Percentiles rank a stretch among this genome's conserved stretches.
Conservation (phyloP, 2,888 invertebrate species). For the Melanophora roralis region DNA sequence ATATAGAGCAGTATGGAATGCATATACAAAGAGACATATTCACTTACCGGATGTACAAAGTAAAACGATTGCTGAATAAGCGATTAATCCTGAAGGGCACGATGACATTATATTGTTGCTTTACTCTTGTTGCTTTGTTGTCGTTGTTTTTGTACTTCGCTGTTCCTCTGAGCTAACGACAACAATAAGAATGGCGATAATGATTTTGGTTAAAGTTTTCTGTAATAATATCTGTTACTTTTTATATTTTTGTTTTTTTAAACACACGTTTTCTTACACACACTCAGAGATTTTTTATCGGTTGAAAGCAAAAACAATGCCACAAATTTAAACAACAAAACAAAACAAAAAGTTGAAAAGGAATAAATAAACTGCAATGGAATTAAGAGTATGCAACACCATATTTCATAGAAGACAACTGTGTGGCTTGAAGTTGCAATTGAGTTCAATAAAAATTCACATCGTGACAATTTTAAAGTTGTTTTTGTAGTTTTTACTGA, state of each 20-base stretch:
- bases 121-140: conserved; percentile 14
- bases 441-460: conserved; percentile 42
- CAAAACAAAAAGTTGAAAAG: neutral
- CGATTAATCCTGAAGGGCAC: conserved; percentile 75
- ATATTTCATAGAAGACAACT: conserved; percentile 19
- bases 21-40: conserved; percentile 53
- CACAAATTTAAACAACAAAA: conserved; percentile 8
- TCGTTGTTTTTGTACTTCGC: neutral
- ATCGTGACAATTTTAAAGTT: conserved; percentile 28
- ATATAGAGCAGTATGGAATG: neutral
- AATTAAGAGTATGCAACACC: conserved; percentile 28
- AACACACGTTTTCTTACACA: neutral
- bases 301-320: conserved; percentile 16
- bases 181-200: neutral
- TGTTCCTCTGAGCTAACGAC: conserved; percentile 2
- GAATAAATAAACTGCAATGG: conserved; percentile 37
- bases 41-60: conserved; percentile 77
- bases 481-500: conserved; percentile 8
- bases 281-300: neutral
- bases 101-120: conserved; percentile 60
- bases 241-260: conserved; percentile 15
- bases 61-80: conserved; percentile 77
- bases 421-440: conserved; percentile 20
- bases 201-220: conserved; percentile 39
- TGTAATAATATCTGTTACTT: neutral